phyloP scores from a whole-genome alignment of 1,140 invertebrate genomes.

The Pseudomyrmex dendroicus region DNA sequence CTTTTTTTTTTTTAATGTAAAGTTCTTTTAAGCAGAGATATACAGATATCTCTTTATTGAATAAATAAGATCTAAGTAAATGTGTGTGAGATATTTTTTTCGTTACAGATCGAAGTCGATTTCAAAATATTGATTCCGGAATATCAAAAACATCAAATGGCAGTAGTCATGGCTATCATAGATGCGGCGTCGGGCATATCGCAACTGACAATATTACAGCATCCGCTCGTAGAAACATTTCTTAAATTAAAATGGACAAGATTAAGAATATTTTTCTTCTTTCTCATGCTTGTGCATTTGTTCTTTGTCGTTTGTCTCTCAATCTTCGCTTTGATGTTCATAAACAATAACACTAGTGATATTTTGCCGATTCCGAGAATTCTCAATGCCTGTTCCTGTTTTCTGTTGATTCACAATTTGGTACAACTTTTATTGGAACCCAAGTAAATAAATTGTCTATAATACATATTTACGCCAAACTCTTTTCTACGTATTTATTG shows the following conservation, averaged over 20 bases:
- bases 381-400: slow-evolving; percentile 21
- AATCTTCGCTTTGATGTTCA: slow-evolving; percentile 50
- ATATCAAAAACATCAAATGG: slow-evolving; percentile 73
- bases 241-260: slow-evolving; percentile 84
- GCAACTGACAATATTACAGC: slow-evolving; percentile 79
- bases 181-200: slow-evolving; percentile 62
- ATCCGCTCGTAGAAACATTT: slow-evolving; percentile 85
- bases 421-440: slow-evolving; percentile 56
- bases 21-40: neutral
- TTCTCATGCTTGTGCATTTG: slow-evolving; percentile 81
- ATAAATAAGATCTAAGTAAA: neutral
- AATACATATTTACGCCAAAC: neutral
- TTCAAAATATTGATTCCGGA: slow-evolving; percentile 74
- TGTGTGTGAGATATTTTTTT: slow-evolving; percentile 37
- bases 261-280: slow-evolving; percentile 81
- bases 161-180: slow-evolving; percentile 75
- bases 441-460: slow-evolving; percentile 36
- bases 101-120: slow-evolving; percentile 71
- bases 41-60: neutral
- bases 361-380: neutral
- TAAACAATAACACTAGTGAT: neutral
- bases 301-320: slow-evolving; percentile 71
- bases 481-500: too few relatives aligned
- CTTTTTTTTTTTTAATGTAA: neutral
- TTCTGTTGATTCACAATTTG: slow-evolving; percentile 44